Evolutionary conservation across 2,113 vertebrate genomes (phyloP).

Genomic region (Caretta caretta): DNA sequence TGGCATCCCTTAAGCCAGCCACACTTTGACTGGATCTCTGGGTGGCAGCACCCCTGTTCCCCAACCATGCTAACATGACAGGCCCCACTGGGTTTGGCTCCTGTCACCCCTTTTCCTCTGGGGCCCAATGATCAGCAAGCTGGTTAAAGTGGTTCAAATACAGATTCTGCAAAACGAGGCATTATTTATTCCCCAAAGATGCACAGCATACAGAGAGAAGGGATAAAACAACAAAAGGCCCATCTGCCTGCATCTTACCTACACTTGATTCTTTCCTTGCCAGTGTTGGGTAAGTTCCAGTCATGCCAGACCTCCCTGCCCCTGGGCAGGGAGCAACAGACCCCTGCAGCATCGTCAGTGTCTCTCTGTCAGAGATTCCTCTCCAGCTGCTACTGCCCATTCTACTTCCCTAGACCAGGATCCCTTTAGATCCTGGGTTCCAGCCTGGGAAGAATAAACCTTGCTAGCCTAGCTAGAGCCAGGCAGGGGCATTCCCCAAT

Average conservation of each 20-base stretch:
- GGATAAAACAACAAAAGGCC: not conserved
- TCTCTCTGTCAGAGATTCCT: no score
- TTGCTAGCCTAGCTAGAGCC: not conserved
- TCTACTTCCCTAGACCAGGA: not conserved
- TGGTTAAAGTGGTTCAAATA: not conserved
- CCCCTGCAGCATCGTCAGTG: not conserved
- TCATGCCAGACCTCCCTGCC: not conserved
- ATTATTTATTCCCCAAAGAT: not conserved
- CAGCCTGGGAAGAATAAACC: not conserved
- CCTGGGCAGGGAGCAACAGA: not conserved
- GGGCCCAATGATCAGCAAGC: rapidly evolving
- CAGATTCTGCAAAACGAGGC: not conserved
- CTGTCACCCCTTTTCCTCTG: rapidly evolving
- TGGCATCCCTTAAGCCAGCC: not conserved
- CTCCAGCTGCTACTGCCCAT: no score
- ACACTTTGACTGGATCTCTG: not conserved
- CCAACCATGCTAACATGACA: not conserved
- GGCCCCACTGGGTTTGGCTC: rapidly evolving
- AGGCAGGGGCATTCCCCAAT: not conserved
- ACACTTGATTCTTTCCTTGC: not conserved
- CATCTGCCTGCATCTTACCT: not conserved
- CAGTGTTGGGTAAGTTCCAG: not conserved
- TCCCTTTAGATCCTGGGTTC: not conserved
- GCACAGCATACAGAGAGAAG: not conserved
- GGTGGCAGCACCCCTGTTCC: not conserved